phyloP scores from a whole-genome alignment of 2,113 vertebrate genomes.

The Nothocercus julius region DNA sequence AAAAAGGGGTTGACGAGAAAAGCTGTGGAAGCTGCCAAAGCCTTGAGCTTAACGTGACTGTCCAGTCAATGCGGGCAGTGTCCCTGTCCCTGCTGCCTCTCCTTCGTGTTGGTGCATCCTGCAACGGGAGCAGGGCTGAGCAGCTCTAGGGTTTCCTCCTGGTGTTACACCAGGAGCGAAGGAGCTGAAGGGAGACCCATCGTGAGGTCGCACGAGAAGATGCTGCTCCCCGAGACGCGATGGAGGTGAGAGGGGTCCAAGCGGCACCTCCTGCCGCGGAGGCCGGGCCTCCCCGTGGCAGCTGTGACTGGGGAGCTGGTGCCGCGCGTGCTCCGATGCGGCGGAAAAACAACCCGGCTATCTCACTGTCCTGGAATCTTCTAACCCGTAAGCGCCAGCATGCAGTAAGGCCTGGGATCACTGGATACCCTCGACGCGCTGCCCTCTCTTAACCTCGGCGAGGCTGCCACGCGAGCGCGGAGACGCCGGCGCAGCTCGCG shows the following conservation, averaged over 20 bases:
- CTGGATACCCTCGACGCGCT: not conserved
- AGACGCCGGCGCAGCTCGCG: too few species aligned
- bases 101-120: not conserved
- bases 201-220: not conserved
- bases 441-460: not conserved
- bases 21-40: not conserved
- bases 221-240: not conserved
- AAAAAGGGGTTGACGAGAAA: not conserved
- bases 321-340: not conserved
- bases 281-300: constrained; percentile 1
- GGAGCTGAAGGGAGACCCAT: not conserved
- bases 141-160: not conserved
- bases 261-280: not conserved
- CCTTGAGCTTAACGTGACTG: not conserved
- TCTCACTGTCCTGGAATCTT: constrained; percentile 65
- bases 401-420: constrained; percentile 9
- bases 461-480: not conserved
- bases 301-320: not conserved
- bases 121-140: not conserved
- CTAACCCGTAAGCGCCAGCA: constrained; percentile 22
- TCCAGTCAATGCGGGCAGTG: not conserved
- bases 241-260: not conserved
- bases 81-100: not conserved
- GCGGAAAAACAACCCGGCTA: constrained; percentile 14
- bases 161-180: not conserved